Base-by-base conservation (phyloP, 1,140 invertebrate species). In the Caenorhabditis brenneri region DNA sequence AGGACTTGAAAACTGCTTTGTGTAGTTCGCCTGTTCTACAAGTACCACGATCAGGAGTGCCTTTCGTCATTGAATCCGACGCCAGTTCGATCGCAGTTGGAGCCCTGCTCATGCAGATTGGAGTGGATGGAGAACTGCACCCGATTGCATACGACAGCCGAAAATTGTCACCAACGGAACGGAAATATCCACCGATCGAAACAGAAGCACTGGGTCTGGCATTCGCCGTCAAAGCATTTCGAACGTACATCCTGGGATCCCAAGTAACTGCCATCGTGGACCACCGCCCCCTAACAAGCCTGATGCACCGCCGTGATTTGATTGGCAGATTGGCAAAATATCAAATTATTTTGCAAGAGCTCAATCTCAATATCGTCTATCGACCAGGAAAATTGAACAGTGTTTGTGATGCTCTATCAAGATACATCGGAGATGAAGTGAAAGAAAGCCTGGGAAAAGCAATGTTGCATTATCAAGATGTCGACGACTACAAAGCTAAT, bases 1-100 rank as follows among this genome's bases (percentile, higher is more conserved):
- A 91, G 33, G 85, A 84, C 51, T 33, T 92, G 3, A 92, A 92
- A 88, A 31, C 85, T 27, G 49, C 81, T 16, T 51, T 90, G 42
- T 87, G 85, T 19, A 22, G 27, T 9, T 55, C 86, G 49, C 85
- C 84, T 0, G 58, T 87, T 12, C 58, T 87, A 24, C 49, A 48
- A 33, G 0, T 22, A 80, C 79, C 79, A 49, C 12, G n/a, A 49
- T 3, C 51, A 1, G 79, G 79, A 33, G 0, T 5, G 3, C 79
- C 79, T 0, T 80, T 49, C 31, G 39, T 55, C 0, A 51, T 80
- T 2, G 79, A 80, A 10, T 49, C 51, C 12, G 79, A 80, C 29
- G 79, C 42, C 27, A 39, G n/a, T n/a, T n/a, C 46, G 2, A 80
- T 80, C 31, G 46, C 79, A 19, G 39, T 80, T 29, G 79, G 79